phyloP scores from a whole-genome alignment of 1,140 invertebrate species.

The Carcinoscorpius rotundicauda region DNA sequence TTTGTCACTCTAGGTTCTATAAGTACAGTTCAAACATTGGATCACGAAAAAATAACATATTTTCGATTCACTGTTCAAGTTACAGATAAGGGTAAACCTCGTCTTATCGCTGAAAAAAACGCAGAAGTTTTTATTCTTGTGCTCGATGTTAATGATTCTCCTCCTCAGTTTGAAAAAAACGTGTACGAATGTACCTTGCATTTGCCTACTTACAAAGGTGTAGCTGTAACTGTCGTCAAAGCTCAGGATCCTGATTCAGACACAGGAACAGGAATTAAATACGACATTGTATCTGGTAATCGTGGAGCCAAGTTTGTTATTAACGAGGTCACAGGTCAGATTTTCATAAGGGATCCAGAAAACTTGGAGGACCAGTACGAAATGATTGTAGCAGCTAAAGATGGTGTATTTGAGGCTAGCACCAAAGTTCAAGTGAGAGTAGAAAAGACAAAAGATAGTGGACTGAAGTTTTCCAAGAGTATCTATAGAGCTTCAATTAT shows the following conservation, averaged over 20 bases:
- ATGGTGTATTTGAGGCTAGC: constrained; percentile 41
- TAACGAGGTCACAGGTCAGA: constrained; percentile 53
- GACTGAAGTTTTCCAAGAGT: constrained; percentile 65
- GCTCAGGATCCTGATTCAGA: constrained; percentile 59
- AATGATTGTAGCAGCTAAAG: constrained; percentile 38
- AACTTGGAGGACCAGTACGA: constrained; percentile 35
- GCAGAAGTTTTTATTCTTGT: constrained; percentile 48
- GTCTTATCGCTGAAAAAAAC: constrained; percentile 46
- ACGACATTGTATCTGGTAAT: constrained; percentile 73
- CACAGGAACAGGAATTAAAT: constrained; percentile 43
- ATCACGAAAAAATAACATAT: constrained; percentile 58
- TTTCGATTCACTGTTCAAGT: constrained; percentile 76
- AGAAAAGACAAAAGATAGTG: constrained; percentile 55
- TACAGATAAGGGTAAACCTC: constrained; percentile 64
- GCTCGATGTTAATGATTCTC: constrained; percentile 73
- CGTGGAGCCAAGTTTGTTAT: constrained; percentile 61
- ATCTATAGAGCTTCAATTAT: constrained; percentile 63
- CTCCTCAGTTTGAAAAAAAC: constrained; percentile 54
- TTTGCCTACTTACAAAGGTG: constrained; percentile 44
- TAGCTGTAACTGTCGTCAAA: constrained; percentile 42
- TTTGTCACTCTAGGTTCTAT: constrained; percentile 49
- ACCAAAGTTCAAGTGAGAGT: constrained; percentile 42
- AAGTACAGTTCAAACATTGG: constrained; percentile 55
- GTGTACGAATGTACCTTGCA: constrained; percentile 64
- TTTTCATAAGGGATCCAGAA: constrained; percentile 48